These are phyloP conservation scores for Brachionus calyciflorus DNA, from an alignment of 1,140 invertebrate species.

Conservation along the genomic window DNA sequence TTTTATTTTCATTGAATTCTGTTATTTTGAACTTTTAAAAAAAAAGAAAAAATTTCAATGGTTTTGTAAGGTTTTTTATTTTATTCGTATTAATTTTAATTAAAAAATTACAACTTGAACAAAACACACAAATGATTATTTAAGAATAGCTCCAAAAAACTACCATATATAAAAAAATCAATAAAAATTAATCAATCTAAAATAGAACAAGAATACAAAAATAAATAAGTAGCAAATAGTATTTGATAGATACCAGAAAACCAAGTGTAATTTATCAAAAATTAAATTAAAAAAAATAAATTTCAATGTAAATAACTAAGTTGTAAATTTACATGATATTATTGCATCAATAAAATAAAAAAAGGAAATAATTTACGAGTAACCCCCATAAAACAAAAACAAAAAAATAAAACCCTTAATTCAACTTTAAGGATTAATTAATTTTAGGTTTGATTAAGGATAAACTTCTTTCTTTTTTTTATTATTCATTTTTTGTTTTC, in stretches of 20 bases:
- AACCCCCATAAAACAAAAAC: no score
- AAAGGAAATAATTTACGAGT: no score
- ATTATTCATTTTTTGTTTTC: no score
- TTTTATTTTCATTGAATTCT: not conserved
- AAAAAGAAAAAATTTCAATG: not conserved
- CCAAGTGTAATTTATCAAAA: not conserved
- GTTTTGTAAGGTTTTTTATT: not conserved
- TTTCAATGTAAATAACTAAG: no score
- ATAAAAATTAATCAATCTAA: slow-evolving; percentile 32
- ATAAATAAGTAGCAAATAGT: not conserved
- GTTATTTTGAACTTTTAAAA: no score
- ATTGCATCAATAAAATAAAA: no score
- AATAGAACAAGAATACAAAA: not conserved
- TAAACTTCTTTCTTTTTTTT: no score
- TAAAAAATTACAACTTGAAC: no score
- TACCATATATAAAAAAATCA: no score
- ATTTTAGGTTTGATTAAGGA: slow-evolving; percentile 36
- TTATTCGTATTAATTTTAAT: not conserved
- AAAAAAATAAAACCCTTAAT: no score
- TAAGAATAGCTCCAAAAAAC: not conserved
- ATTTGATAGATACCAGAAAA: slow-evolving; percentile 5
- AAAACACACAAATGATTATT: slow-evolving; percentile 28
- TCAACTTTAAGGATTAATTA: slow-evolving; percentile 21
- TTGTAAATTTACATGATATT: no score
- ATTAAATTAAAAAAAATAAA: no score